These are phyloP conservation scores for Acronicta aceris DNA, from an alignment of 2,888 invertebrate genomes.

Conservation along the genomic window DNA sequence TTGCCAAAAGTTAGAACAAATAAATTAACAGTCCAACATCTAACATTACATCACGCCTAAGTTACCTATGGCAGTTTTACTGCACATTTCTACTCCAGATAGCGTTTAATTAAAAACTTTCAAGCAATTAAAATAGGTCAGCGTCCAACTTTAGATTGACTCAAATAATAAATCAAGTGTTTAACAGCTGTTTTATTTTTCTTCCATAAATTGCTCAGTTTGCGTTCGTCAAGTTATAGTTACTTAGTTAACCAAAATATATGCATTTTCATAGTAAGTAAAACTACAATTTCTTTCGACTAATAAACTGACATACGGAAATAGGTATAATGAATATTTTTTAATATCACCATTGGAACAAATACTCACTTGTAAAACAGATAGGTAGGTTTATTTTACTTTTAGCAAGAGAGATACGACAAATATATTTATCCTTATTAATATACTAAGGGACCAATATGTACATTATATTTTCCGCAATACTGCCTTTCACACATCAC, in stretches of 20 bases:
- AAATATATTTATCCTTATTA: no score
- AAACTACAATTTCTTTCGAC: not conserved
- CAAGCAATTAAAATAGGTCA: conserved; percentile 24
- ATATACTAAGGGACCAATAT: no score
- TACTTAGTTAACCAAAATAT: not conserved
- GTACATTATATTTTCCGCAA: conserved; percentile 5
- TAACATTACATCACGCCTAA: conserved; percentile 1
- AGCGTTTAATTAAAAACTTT: conserved; percentile 36
- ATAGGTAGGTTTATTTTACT: no score
- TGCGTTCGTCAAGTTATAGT: not conserved
- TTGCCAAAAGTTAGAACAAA: not conserved
- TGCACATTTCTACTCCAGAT: conserved; percentile 3
- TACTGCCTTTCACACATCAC: conserved; percentile 13
- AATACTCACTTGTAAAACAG: no score
- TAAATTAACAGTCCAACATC: not conserved
- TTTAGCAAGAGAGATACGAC: no score
- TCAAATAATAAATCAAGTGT: conserved; percentile 34
- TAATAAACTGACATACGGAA: no score
- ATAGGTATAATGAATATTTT: no score
- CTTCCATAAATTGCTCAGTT: conserved; percentile 4
- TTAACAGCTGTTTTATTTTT: conserved; percentile 8
- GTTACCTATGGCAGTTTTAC: conserved; percentile 7
- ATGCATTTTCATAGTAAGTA: not conserved
- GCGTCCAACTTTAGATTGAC: conserved; percentile 24
- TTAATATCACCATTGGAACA: no score